A percentile compares a stretch with the other conserved stretches of the same genome.
Conservation (phyloP, 2,113 vertebrate genomes). For the Coracopsis vasa region DNA sequence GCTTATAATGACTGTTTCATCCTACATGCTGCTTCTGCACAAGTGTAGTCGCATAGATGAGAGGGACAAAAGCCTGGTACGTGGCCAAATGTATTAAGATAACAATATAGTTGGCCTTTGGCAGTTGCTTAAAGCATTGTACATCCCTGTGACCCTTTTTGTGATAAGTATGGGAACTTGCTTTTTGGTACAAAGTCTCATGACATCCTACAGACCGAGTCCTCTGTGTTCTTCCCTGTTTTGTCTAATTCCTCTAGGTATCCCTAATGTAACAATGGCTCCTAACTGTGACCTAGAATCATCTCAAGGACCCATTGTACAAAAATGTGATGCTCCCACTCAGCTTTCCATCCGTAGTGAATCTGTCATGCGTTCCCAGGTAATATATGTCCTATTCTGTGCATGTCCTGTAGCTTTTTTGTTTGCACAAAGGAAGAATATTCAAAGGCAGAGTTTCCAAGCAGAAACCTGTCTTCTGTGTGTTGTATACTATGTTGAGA, state of each 20-base stretch:
- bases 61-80: background rate
- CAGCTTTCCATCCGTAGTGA: conserved; percentile 79
- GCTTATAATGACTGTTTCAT: background rate
- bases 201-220: background rate
- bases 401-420: background rate
- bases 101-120: background rate
- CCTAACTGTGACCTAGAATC: conserved; percentile 77
- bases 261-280: conserved; percentile 89
- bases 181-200: background rate
- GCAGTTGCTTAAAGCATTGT: background rate
- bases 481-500: background rate
- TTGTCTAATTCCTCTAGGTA: conserved; percentile 74
- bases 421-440: background rate
- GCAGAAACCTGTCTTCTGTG: background rate
- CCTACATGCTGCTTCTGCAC: background rate
- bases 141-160: background rate
- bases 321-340: conserved; percentile 77
- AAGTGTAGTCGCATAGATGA: background rate
- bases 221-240: background rate
- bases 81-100: background rate
- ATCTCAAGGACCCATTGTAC: conserved; percentile 71
- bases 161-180: background rate
- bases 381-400: conserved; percentile 33
- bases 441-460: background rate
- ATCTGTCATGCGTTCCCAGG: conserved; percentile 83